phyloP scores from a whole-genome alignment of 2,888 invertebrate species.

The Eurytoma californica region DNA sequence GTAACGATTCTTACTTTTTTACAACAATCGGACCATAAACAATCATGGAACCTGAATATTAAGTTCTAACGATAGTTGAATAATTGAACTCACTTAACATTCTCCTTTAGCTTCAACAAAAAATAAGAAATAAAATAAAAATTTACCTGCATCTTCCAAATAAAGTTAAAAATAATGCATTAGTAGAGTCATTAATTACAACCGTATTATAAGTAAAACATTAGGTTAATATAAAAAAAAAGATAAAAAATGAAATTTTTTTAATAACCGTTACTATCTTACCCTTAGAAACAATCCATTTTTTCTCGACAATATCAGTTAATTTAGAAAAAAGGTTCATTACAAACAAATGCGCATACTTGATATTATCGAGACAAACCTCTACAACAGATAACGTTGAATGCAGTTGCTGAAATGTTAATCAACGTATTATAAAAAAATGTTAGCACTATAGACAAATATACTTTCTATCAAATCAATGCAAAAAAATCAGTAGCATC shows the following conservation, averaged over 20 bases:
- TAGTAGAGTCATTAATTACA: too few relatives aligned
- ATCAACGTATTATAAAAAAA: slow-evolving; percentile 51
- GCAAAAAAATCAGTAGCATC: slow-evolving; percentile 27
- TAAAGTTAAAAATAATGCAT: background rate
- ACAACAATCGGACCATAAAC: too few relatives aligned
- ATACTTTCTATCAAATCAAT: slow-evolving; percentile 40
- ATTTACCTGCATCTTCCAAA: slow-evolving; percentile 15
- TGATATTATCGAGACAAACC: slow-evolving; percentile 50
- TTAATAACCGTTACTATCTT: slow-evolving; percentile 33
- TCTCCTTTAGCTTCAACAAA: background rate
- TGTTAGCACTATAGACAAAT: slow-evolving; percentile 34
- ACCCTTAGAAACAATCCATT: slow-evolving; percentile 29
- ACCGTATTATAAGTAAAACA: background rate
- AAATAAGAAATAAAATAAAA: background rate
- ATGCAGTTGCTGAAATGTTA: slow-evolving; percentile 52
- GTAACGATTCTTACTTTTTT: too few relatives aligned
- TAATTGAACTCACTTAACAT: too few relatives aligned
- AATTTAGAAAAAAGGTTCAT: background rate
- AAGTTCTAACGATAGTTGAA: too few relatives aligned
- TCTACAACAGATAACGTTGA: slow-evolving; percentile 39
- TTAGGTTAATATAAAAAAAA: slow-evolving; percentile 21
- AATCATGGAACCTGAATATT: too few relatives aligned
- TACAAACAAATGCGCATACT: slow-evolving; percentile 11
- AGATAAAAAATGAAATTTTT: slow-evolving; percentile 16
- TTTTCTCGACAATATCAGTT: slow-evolving; percentile 49